A percentile compares a stretch with the other conserved stretches of the same genome.
Conservation (phyloP, 2,113 vertebrate genomes). For the Odontophorus gujanensis region DNA sequence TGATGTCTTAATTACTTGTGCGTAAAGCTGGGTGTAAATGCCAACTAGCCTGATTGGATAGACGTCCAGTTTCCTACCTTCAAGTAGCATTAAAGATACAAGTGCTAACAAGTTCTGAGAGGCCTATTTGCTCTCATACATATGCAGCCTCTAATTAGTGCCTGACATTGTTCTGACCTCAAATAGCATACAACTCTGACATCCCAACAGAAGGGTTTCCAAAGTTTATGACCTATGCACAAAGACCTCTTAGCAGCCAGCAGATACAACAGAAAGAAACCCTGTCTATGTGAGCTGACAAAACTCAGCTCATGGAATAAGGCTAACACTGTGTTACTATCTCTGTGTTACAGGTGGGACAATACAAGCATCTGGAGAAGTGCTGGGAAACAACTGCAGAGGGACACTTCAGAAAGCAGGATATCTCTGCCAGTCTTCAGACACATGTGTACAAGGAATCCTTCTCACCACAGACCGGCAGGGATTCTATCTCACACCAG, state of each 20-base stretch:
- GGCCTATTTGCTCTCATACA: not conserved
- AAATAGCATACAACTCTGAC: not conserved
- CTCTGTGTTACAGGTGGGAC: fast-evolving
- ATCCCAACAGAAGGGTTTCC: not conserved
- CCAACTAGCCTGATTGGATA: not conserved
- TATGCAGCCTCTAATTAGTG: not conserved
- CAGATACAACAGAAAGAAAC: not conserved
- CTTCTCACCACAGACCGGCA: not conserved
- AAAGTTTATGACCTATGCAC: not conserved
- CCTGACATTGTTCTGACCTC: not conserved
- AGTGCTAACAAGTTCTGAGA: not conserved
- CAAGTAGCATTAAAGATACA: not conserved
- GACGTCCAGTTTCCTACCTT: not conserved
- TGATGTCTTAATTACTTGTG: not conserved
- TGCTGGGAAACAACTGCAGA: not conserved
- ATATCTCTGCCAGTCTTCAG: not conserved
- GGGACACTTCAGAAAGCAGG: not conserved
- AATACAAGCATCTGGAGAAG: not conserved
- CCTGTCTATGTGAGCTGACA: not conserved
- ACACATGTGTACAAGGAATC: fast-evolving
- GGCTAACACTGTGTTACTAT: not conserved
- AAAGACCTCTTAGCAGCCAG: not conserved
- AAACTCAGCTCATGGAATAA: not conserved
- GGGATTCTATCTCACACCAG: not conserved
- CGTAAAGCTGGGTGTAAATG: not conserved